Percentiles rank a stretch among this genome's conserved stretches.
These are phyloP conservation scores for Vidua macroura DNA, from an alignment of 2,113 vertebrate species.

Conservation along the genomic window DNA sequence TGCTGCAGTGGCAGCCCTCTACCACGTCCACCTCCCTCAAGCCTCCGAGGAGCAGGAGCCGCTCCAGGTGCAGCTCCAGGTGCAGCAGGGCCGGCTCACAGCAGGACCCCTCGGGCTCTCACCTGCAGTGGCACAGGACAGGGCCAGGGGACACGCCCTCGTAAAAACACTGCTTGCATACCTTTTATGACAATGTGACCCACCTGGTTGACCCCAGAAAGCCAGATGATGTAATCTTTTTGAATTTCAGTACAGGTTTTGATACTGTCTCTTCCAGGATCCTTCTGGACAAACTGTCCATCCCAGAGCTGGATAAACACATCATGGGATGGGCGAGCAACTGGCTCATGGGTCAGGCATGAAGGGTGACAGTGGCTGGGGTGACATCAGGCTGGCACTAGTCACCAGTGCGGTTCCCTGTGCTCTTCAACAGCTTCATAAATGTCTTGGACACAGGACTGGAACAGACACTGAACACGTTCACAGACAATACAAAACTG, in stretches of 20 bases:
- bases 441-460: background rate
- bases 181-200: background rate
- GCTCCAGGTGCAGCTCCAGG: background rate
- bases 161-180: background rate
- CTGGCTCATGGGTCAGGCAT: background rate
- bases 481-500: background rate
- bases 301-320: background rate
- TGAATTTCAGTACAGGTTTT: background rate
- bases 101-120: background rate
- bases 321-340: background rate
- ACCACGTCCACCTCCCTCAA: constrained; percentile 71
- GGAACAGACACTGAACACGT: background rate
- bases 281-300: background rate
- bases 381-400: background rate
- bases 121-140: background rate
- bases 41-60: constrained; percentile 69
- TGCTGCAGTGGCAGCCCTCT: constrained; percentile 74
- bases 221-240: background rate
- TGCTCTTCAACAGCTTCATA: background rate
- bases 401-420: background rate
- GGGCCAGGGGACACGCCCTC: rapidly evolving
- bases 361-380: background rate
- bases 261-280: background rate
- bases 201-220: background rate
- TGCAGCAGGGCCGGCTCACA: constrained; percentile 59